Percentiles rank a stretch among this genome's conserved stretches.
Conservation (phyloP, 2,888 invertebrate species). For the Latheticus oryzae region DNA sequence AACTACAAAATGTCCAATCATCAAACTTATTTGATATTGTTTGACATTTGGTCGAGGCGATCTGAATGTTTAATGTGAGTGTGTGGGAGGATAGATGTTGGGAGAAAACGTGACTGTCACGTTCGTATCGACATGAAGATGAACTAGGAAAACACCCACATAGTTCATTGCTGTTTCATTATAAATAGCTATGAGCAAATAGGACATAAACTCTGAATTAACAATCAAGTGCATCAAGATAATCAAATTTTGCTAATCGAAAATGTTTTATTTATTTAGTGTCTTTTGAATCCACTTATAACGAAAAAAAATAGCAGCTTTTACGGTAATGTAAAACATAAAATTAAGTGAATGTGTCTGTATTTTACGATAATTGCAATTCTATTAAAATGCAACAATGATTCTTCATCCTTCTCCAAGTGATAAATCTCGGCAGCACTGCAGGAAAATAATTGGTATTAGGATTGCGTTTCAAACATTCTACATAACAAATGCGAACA, state of each 20-base stretch:
- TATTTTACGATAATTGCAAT: too few species aligned
- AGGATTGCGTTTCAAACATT: conserved; percentile 6
- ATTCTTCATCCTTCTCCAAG: conserved; percentile 2
- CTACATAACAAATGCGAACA: conserved; percentile 5
- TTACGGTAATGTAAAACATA: too few species aligned
- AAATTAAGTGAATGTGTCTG: too few species aligned
- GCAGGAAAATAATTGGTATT: conserved; percentile 7
- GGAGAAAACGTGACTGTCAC: conserved; percentile 14
- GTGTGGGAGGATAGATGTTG: conserved; percentile 5
- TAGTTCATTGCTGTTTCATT: conserved; percentile 17
- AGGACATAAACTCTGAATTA: conserved; percentile 29
- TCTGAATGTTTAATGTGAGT: conserved; percentile 16
- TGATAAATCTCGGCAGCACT: conserved; percentile 1
- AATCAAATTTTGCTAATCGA: too few species aligned
- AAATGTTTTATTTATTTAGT: too few species aligned
- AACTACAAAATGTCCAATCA: conserved; percentile 5
- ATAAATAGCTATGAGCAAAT: conserved; percentile 26
- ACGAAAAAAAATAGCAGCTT: too few species aligned
- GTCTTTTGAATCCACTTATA: too few species aligned
- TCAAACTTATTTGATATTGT: not conserved
- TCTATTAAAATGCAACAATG: too few species aligned
- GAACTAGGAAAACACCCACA: conserved; percentile 27
- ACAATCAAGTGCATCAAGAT: conserved; percentile 18
- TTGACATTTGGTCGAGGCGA: not conserved
- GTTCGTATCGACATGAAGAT: conserved; percentile 8